Base-by-base conservation (phyloP, 1,140 invertebrate species). In the Proctacanthus coquilletti region DNA sequence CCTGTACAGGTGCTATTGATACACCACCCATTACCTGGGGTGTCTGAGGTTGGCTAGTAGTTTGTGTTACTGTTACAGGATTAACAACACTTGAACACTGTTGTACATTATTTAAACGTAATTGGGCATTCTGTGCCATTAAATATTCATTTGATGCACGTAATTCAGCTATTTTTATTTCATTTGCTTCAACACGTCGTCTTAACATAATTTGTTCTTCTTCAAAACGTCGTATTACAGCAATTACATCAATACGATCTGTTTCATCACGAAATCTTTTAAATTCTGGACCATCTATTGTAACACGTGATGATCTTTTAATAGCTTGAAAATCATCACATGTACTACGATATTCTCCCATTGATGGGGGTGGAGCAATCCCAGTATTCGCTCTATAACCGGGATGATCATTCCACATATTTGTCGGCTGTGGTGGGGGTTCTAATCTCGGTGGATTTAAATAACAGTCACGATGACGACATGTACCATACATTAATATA, bases 81-180 rank as follows among this genome's bases (percentile, higher is more conserved):
- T 65, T 69, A 6, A 67, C 58, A 42, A 61, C 63, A 2, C 62
- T 9, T 5, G 38, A 31, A 61, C 51, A 37, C 57, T 68, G 19
- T 63, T 41, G 55, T 41, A 74, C 72, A 41, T 72, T 75, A 19
- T 70, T 70, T 40, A 82, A 68, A 33, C 81, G 64, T 37, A 84
- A 60, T 33, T 80, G 74, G 8, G 80, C 80, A 57, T 85, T 86
- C 61, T 86, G 81, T 45, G 83, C 79, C 33, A 85, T 51, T 1
- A 86, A 63, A 53, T 84, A 83, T 52, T 84, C 80, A 56, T 84
- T 85, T 3, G 81, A 80, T 5, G 80, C 78, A n/a, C 74, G 76
- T 32, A 84, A 52, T 52, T 81, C 77, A 20, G 68, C 66, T 3
- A 76, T 40, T 34, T 36, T 36, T 10, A 40, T 18, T 34, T 43